phyloP scores from a whole-genome alignment of 2,113 vertebrate genomes.

The Onychostruthus taczanowskii region DNA sequence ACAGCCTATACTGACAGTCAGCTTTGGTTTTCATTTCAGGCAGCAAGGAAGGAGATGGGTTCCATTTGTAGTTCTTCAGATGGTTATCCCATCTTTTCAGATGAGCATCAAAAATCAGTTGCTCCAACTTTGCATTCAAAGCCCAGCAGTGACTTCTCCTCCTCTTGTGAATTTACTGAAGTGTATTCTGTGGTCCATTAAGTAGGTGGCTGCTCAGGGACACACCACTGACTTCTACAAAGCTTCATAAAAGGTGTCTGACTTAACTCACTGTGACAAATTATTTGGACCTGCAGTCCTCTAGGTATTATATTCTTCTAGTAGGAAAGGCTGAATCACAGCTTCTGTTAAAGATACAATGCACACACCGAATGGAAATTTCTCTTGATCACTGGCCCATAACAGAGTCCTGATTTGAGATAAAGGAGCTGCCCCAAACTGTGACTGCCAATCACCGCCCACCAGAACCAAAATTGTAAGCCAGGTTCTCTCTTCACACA shows the following conservation, averaged over 20 bases:
- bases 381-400: background rate
- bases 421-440: background rate
- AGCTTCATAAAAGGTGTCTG: background rate
- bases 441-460: background rate
- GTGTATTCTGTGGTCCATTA: constrained; percentile 2
- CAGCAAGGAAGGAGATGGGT: background rate
- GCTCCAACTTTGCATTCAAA: background rate
- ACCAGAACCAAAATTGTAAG: background rate
- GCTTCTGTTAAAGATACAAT: background rate
- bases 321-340: background rate
- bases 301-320: background rate
- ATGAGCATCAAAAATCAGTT: background rate
- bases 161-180: background rate
- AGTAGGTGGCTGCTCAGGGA: background rate
- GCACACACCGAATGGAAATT: background rate
- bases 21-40: background rate
- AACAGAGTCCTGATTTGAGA: background rate
- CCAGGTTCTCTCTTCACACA: background rate
- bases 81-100: background rate
- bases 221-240: background rate
- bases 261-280: constrained; percentile 1
- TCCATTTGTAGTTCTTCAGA: background rate
- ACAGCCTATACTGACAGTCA: background rate
- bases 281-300: background rate
- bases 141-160: background rate